These are phyloP conservation scores for Ianthella basta DNA, from an alignment of 37 sponge, comb jelly and placozoan genomes.

Conservation along the genomic window DNA sequence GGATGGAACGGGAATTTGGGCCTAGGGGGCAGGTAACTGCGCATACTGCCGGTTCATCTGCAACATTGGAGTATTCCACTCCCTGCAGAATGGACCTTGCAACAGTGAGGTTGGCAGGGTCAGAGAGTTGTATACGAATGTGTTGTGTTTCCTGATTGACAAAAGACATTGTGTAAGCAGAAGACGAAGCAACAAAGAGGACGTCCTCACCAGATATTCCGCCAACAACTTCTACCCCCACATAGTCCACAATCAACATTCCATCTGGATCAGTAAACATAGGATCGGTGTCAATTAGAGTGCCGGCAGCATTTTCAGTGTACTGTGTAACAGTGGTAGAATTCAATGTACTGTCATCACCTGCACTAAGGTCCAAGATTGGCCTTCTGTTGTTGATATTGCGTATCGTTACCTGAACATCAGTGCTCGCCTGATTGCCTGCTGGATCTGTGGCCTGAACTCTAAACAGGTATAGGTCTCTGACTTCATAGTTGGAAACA, in stretches of 20 bases:
- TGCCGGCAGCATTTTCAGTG: conserved; percentile 46
- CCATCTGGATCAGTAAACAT: conserved; percentile 58
- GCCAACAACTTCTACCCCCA: conserved; percentile 12
- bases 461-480: conserved; percentile 28
- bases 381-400: conserved; percentile 72
- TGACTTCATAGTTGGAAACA: conserved; percentile 16
- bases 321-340: conserved; percentile 40
- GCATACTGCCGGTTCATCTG: conserved; percentile 11
- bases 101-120: conserved; percentile 16
- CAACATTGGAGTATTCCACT: conserved; percentile 57
- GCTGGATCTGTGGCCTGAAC: conserved; percentile 55
- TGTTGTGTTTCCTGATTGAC: background rate
- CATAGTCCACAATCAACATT: background rate
- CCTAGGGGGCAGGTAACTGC: conserved; percentile 25
- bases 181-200: conserved; percentile 23
- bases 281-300: conserved; percentile 44
- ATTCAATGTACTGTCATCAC: conserved; percentile 29
- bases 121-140: conserved; percentile 20
- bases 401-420: conserved; percentile 41
- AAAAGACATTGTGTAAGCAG: background rate
- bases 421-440: conserved; percentile 33
- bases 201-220: conserved; percentile 29
- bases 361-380: conserved; percentile 65
- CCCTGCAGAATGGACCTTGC: conserved; percentile 34
- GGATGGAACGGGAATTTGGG: conserved; percentile 44